Base-by-base conservation (phyloP, 2,888 invertebrate species). In the Papilio demoleus region DNA sequence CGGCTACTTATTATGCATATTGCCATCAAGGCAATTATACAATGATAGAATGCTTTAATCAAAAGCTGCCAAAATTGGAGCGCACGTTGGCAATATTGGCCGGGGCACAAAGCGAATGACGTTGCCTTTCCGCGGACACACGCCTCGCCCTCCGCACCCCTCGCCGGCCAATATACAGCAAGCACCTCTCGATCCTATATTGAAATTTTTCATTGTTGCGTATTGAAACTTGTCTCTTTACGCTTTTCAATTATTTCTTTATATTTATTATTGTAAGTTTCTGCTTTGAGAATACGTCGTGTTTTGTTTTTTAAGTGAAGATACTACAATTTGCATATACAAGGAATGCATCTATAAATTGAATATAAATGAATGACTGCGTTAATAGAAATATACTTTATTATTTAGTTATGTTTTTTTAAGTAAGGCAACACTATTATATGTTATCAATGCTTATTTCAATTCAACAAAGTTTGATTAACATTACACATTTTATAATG, bases 81-180 rank as follows among this genome's bases (percentile, higher is more conserved):
- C 71, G 71, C 77, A 76, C 76, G 74, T 73, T 72, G 70, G 71
- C 74, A 70, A 80, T 82, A 85, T 85, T 81, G 80, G 78, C 72
- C 73, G 76, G 77, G 77, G 79, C 80, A 77, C 78, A 80, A 80
- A 81, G 77, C 73, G 78, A 73, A 75, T n/a, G n/a, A n/a, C 67
- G 56, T 6, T 27, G 73, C 71, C 75, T 73, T 78, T 81, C 79
- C 42, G 63, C 47, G 59, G 72, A 73, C 72, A 73, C 69, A 47
- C 47, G 47, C 22, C 47, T 22, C 47, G 19, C 22, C 11, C 19
- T 11, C 45, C 19, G 17, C 42, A 0, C 17, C 42, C 17, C 17
- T 71, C 71, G 71, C 69, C 70, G 61, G 66, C 67, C 71, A 72
- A 73, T 73, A 72, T 71, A 68, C 59, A 59, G 4, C 62, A 58